phyloP scores from a whole-genome alignment of 37 sponge, comb jelly and placozoan genomes.

The Eunapius fragilis region DNA sequence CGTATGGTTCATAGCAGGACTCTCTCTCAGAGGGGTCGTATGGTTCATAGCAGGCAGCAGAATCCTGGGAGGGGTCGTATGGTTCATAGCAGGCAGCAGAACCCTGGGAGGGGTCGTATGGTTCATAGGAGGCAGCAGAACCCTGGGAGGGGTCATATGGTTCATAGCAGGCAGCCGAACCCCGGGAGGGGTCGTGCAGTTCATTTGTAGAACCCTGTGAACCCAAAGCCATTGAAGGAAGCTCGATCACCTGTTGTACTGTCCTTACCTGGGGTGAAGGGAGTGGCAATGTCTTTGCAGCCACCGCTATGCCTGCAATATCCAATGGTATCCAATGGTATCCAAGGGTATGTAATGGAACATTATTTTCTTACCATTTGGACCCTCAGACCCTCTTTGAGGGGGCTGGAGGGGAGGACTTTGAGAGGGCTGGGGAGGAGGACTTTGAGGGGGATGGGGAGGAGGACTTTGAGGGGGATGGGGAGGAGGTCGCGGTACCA shows the following conservation, averaged over 20 bases:
- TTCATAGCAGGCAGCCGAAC: background rate
- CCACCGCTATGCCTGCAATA: background rate
- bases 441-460: background rate
- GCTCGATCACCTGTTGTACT: background rate
- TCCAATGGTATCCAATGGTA: background rate
- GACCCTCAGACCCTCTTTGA: background rate
- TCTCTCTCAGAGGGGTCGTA: too few relatives aligned
- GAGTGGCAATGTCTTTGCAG: background rate
- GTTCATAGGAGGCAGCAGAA: background rate
- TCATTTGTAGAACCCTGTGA: background rate
- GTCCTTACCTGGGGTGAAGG: background rate
- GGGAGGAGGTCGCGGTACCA: background rate
- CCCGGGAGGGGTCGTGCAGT: background rate
- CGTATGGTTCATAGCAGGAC: too few relatives aligned
- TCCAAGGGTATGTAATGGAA: background rate
- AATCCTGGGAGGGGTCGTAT: too few relatives aligned
- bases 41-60: too few relatives aligned
- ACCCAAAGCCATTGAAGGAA: background rate
- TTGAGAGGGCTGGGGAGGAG: background rate
- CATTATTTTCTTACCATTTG: background rate
- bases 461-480: background rate
- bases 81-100: background rate
- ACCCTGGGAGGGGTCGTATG: background rate
- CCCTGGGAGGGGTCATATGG: background rate
- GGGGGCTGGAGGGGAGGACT: background rate